Evolutionary conservation across 2,888 invertebrate species (phyloP).

Genomic region (Xestia xanthographa): DNA sequence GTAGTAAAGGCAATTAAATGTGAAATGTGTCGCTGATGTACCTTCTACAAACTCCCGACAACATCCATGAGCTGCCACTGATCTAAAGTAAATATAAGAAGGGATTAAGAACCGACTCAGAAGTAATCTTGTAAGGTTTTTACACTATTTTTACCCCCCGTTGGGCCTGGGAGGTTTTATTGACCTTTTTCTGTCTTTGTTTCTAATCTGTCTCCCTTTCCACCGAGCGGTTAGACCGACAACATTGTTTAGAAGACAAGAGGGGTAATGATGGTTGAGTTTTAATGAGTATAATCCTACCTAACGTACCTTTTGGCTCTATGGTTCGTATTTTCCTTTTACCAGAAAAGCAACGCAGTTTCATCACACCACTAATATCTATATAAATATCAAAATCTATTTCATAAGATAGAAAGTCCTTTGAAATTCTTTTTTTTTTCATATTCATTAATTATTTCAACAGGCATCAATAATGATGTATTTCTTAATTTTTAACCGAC

Average conservation of each 20-base stretch:
- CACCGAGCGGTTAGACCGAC: not conserved
- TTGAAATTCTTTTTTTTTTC: not conserved
- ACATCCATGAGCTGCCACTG: not conserved
- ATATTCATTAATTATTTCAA: not conserved
- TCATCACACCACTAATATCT: not conserved
- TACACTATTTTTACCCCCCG: constrained; percentile 14
- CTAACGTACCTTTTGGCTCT: not conserved
- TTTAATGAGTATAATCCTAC: constrained; percentile 20
- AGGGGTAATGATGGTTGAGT: not conserved
- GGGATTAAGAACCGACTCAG: not conserved
- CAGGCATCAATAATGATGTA: not conserved
- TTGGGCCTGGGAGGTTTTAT: not conserved
- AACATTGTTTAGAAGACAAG: constrained; percentile 14
- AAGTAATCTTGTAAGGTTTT: constrained; percentile 24
- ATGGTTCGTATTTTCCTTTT: not conserved
- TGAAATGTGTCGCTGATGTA: constrained; percentile 14
- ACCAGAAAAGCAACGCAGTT: not conserved
- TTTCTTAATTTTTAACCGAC: too few relatives aligned
- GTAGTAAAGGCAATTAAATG: constrained; percentile 14
- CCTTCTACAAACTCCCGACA: constrained; percentile 5
- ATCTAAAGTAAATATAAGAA: constrained; percentile 29
- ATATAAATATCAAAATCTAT: not conserved
- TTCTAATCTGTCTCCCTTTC: constrained; percentile 11
- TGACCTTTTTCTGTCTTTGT: not conserved
- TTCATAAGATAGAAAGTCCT: not conserved